Conservation (phyloP, 2,113 vertebrate species). For the Clupea harengus region DNA sequence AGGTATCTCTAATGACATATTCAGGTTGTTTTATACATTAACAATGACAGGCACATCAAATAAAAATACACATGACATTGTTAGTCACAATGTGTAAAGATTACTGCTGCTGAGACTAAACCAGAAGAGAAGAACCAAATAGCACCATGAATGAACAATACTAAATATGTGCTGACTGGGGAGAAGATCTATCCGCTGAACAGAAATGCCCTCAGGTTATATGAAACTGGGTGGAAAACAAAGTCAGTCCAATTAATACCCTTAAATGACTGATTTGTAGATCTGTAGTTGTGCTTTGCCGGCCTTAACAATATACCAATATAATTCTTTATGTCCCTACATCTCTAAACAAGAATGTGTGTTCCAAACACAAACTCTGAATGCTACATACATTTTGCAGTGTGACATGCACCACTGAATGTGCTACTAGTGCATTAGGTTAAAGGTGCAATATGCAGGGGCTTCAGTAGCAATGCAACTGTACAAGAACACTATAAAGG, state of each 20-base stretch:
- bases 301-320: background rate
- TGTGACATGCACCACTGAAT: background rate
- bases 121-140: background rate
- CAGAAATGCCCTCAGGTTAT: background rate
- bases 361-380: background rate
- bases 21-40: slow-evolving; percentile 28
- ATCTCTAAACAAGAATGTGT: too few species aligned
- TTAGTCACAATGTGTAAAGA: too few species aligned
- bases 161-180: background rate
- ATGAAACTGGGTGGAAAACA: background rate
- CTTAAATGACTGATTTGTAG: background rate
- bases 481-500: background rate
- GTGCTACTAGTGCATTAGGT: background rate
- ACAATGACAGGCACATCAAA: background rate
- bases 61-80: background rate
- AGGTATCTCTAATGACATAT: slow-evolving; percentile 12
- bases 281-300: background rate
- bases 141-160: background rate
- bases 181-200: background rate
- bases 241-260: background rate
- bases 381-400: background rate
- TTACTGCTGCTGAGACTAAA: background rate
- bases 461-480: background rate
- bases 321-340: background rate
- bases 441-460: background rate